phyloP scores from a whole-genome alignment of 2,888 invertebrate species.

The Cephalotes varians region DNA sequence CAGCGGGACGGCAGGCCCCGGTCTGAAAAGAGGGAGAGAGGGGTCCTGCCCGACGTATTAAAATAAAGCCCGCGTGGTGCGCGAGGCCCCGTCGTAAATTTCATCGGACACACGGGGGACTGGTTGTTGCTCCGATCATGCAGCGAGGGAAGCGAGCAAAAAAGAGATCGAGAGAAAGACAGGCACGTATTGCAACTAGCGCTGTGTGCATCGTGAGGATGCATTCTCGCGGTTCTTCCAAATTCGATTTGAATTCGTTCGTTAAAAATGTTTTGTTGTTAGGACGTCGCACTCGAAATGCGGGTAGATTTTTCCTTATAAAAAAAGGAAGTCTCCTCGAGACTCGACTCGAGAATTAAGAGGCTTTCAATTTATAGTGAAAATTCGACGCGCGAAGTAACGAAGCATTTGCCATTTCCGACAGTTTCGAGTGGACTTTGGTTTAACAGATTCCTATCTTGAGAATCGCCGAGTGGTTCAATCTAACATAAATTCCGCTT shows the following conservation, averaged over 20 bases:
- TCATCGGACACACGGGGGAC: conserved; percentile 79
- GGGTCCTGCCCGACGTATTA: conserved; percentile 77
- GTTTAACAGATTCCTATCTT: background rate
- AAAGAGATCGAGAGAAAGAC: conserved; percentile 78
- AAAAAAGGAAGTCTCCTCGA: background rate
- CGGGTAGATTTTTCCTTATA: background rate
- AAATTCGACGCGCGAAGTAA: background rate
- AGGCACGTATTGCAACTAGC: conserved; percentile 80
- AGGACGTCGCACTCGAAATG: background rate
- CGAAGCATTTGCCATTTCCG: background rate
- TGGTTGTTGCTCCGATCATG: conserved; percentile 81
- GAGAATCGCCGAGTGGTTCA: background rate
- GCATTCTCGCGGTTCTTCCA: conserved; percentile 28
- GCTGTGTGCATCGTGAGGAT: conserved; percentile 38
- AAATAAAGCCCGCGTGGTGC: conserved; percentile 82
- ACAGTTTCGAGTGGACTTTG: background rate
- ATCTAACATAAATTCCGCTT: conserved; percentile 1
- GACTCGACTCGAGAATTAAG: background rate
- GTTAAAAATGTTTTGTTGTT: background rate
- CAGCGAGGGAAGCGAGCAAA: conserved; percentile 77
- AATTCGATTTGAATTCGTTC: conserved; percentile 17
- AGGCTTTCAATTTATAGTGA: background rate
- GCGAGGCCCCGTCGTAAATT: conserved; percentile 82
- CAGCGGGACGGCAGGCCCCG: conserved; percentile 80
- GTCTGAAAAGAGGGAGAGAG: conserved; percentile 47